Percentiles rank a stretch among this genome's conserved stretches.
phyloP scores from a whole-genome alignment of 2,888 invertebrate genomes.

The Cylloceria caligata region DNA sequence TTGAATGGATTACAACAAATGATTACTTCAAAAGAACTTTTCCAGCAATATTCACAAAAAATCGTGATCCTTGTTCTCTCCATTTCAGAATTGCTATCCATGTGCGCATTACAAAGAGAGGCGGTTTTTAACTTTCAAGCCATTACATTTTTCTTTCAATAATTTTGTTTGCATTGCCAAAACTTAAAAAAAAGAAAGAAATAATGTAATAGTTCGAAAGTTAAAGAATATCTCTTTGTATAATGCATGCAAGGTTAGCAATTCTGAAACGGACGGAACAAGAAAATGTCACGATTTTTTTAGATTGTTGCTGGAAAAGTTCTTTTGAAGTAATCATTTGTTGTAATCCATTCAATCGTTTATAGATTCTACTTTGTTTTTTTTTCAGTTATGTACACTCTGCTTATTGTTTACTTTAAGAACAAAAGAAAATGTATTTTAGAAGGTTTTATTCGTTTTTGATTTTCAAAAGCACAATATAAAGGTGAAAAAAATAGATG shows the following conservation, averaged over 20 bases:
- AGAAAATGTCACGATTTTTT: not conserved
- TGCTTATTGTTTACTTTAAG: too few relatives aligned
- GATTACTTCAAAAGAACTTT: not conserved
- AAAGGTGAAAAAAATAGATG: not conserved
- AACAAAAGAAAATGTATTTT: not conserved
- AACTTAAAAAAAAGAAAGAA: too few relatives aligned
- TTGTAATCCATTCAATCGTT: not conserved
- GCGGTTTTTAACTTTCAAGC: not conserved
- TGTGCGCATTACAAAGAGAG: not conserved
- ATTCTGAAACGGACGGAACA: not conserved
- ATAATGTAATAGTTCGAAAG: not conserved
- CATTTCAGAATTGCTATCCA: not conserved
- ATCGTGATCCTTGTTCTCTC: not conserved
- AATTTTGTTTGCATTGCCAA: too few relatives aligned
- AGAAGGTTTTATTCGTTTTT: not conserved
- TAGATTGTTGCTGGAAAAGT: not conserved
- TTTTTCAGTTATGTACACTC: not conserved
- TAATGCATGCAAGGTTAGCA: not conserved
- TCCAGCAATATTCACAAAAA: not conserved
- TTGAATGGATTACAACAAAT: not conserved
- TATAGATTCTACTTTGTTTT: not conserved
- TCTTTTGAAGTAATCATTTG: not conserved
- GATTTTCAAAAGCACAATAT: too few relatives aligned
- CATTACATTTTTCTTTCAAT: not conserved
- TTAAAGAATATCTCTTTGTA: not conserved